Conservation (phyloP, 1,140 invertebrate species). For the Ylistrum balloti region DNA sequence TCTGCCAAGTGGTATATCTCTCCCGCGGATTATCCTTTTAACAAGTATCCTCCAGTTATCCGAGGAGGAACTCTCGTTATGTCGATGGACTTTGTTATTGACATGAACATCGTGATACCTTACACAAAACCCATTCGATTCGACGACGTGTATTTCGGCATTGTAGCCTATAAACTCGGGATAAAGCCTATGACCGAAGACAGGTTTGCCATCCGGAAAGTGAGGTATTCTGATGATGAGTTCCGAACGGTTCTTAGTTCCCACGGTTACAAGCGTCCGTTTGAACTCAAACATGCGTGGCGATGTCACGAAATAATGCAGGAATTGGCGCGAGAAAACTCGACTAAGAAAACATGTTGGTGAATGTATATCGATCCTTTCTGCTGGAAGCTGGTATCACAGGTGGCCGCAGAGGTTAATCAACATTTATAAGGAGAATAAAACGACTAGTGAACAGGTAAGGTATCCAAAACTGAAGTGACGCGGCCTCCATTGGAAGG, state of each 20-base stretch:
- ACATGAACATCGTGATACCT: slow-evolving; percentile 41
- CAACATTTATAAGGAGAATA: background rate
- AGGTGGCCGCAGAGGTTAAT: background rate
- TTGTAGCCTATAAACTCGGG: slow-evolving; percentile 48
- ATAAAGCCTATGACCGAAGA: slow-evolving; percentile 41
- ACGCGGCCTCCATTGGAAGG: background rate
- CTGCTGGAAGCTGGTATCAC: background rate
- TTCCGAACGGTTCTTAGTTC: slow-evolving; percentile 9
- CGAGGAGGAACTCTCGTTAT: slow-evolving; percentile 45
- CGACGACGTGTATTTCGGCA: slow-evolving; percentile 57
- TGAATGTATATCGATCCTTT: background rate
- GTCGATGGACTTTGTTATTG: slow-evolving; percentile 42
- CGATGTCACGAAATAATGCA: slow-evolving; percentile 26
- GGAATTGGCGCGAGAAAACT: background rate
- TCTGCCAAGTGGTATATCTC: slow-evolving; percentile 56
- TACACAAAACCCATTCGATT: slow-evolving; percentile 25
- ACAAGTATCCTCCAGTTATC: slow-evolving; percentile 47
- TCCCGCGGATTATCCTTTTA: slow-evolving; percentile 44
- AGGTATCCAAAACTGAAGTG: background rate
- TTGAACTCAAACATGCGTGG: slow-evolving; percentile 32
- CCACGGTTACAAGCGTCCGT: slow-evolving; percentile 30
- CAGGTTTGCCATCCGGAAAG: slow-evolving; percentile 22
- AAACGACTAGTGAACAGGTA: background rate
- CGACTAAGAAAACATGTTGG: slow-evolving; percentile 16
- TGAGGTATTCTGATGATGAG: slow-evolving; percentile 31